Conservation (phyloP, 2,888 invertebrate genomes). For the Cheilosia impressa region DNA sequence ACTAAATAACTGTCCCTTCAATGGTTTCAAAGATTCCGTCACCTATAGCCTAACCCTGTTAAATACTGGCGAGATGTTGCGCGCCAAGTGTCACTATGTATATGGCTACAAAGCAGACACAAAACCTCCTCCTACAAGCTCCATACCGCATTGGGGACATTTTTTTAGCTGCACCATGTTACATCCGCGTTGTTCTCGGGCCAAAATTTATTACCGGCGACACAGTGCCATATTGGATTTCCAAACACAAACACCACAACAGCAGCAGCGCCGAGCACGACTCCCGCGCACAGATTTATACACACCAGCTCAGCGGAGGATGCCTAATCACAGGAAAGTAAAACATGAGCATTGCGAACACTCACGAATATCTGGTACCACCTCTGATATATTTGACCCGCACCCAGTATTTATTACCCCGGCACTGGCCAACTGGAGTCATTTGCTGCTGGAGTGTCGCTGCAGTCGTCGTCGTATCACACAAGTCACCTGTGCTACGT, state of each 20-base stretch:
- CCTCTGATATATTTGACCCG: constrained; percentile 75
- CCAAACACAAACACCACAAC: constrained; percentile 32
- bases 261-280: constrained; percentile 51
- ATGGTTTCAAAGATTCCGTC: constrained; percentile 28
- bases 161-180: constrained; percentile 63
- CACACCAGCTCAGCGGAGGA: constrained; percentile 27
- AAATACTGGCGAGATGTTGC: constrained; percentile 16
- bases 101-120: background rate
- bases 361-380: constrained; percentile 73
- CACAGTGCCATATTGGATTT: constrained; percentile 71
- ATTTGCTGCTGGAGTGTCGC: constrained; percentile 45
- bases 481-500: constrained; percentile 74
- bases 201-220: constrained; percentile 69
- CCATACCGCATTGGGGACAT: constrained; percentile 30
- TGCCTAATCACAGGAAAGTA: constrained; percentile 62
- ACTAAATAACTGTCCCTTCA: constrained; percentile 42
- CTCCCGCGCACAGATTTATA: constrained; percentile 64
- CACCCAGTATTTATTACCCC: constrained; percentile 72
- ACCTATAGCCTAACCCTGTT: constrained; percentile 22
- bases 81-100: constrained; percentile 34
- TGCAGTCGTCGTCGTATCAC: constrained; percentile 62
- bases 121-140: constrained; percentile 24
- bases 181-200: constrained; percentile 69
- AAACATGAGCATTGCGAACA: constrained; percentile 62
- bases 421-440: constrained; percentile 71